These are phyloP conservation scores for Myiagra hebetior DNA, from an alignment of 2,113 vertebrate species.

Conservation along the genomic window DNA sequence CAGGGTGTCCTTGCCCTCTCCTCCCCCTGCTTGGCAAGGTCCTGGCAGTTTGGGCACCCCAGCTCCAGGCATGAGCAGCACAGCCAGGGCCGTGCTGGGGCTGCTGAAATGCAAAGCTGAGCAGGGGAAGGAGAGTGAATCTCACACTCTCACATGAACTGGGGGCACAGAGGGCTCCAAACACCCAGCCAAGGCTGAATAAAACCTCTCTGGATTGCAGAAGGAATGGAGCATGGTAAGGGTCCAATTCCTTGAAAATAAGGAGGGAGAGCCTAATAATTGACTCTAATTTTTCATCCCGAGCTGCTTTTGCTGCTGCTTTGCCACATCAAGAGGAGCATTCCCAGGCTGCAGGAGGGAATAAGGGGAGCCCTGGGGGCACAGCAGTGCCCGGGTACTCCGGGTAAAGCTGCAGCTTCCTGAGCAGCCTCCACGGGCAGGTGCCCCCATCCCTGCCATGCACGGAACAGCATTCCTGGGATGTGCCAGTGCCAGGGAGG, in stretches of 20 bases:
- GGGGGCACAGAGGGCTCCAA: no score
- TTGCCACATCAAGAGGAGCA: no score
- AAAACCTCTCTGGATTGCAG: no score
- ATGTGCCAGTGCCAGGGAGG: background rate
- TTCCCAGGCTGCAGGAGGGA: background rate
- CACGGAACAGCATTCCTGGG: background rate
- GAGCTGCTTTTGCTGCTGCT: no score
- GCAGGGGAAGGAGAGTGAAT: no score
- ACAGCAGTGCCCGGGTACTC: background rate
- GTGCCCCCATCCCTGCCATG: accelerated
- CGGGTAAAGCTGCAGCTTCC: background rate
- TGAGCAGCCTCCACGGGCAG: background rate
- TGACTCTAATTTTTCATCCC: no score
- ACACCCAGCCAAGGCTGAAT: no score
- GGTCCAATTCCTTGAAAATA: no score
- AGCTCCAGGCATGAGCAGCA: background rate
- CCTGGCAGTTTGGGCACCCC: background rate
- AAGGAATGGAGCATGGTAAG: no score
- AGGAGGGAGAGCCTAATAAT: no score
- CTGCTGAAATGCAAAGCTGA: background rate
- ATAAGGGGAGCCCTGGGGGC: background rate
- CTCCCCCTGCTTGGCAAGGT: background rate
- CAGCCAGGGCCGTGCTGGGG: background rate
- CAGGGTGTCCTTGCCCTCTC: background rate
- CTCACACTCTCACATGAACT: no score